Conservation (phyloP, 2,113 vertebrate species). For the Apteryx owenii region DNA sequence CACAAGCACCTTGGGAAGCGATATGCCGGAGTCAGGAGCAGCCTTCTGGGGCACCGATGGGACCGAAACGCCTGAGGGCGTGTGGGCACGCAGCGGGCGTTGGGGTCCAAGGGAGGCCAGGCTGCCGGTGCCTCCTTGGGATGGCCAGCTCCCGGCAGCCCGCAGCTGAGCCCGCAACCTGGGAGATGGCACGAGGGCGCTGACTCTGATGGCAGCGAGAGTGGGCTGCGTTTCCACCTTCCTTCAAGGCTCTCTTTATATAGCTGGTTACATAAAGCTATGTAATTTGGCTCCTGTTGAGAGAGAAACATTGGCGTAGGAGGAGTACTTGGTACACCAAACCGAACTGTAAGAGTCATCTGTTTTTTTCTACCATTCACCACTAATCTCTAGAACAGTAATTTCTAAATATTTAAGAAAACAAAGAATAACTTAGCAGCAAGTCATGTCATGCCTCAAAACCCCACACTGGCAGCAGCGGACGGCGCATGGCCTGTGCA, state of each 20-base stretch:
- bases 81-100: rapidly evolving
- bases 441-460: neutral
- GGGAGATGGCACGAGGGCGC: neutral
- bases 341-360: constrained; percentile 5
- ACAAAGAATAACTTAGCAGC: neutral
- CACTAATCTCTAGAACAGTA: neutral
- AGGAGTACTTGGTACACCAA: neutral
- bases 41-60: rapidly evolving
- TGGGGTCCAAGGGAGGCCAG: neutral
- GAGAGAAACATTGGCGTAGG: neutral
- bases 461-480: neutral
- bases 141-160: too few species aligned
- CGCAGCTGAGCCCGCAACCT: neutral
- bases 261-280: constrained; percentile 48
- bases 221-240: rapidly evolving
- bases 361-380: neutral
- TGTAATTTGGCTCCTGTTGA: constrained; percentile 33
- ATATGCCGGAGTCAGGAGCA: neutral
- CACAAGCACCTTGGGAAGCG: rapidly evolving
- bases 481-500: rapidly evolving
- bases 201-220: neutral
- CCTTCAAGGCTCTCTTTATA: constrained; percentile 13
- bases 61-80: neutral
- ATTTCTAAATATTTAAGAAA: constrained; percentile 4
- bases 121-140: neutral